Percentiles rank a stretch among this genome's conserved stretches.
phyloP scores from a whole-genome alignment of 1,140 invertebrate genomes.

The Drosophila ficusphila region DNA sequence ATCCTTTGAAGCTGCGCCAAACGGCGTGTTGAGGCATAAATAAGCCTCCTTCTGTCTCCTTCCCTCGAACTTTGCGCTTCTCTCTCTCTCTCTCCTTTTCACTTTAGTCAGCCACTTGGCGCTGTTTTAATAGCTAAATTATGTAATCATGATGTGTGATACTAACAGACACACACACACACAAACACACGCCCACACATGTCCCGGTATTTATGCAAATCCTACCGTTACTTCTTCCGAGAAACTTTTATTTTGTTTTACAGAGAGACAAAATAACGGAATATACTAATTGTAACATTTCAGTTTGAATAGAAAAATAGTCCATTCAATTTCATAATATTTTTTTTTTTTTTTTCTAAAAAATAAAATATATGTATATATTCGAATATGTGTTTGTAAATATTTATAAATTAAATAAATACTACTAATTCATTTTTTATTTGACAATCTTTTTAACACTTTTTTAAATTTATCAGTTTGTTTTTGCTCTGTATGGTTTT shows the following conservation, averaged over 20 bases:
- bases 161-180: constrained; percentile 56
- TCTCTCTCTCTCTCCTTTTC: background rate
- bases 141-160: constrained; percentile 83
- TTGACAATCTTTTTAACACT: no score
- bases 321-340: no score
- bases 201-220: constrained; percentile 80
- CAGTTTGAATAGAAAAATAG: no score
- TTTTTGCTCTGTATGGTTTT: no score
- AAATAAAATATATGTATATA: no score
- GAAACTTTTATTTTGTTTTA: constrained; percentile 71
- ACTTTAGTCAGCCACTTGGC: constrained; percentile 43
- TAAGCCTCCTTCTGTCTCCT: constrained; percentile 49
- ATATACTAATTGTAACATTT: no score
- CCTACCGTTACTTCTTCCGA: constrained; percentile 66
- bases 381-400: no score
- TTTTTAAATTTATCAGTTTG: no score
- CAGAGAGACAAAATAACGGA: constrained; percentile 16
- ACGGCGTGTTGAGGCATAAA: constrained; percentile 80
- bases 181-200: constrained; percentile 35
- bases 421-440: no score
- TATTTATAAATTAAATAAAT: no score
- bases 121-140: constrained; percentile 81
- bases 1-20: constrained; percentile 73
- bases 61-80: background rate
- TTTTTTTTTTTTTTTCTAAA: no score